phyloP scores from a whole-genome alignment of 2,888 invertebrate species.

The Apamea crenata region DNA sequence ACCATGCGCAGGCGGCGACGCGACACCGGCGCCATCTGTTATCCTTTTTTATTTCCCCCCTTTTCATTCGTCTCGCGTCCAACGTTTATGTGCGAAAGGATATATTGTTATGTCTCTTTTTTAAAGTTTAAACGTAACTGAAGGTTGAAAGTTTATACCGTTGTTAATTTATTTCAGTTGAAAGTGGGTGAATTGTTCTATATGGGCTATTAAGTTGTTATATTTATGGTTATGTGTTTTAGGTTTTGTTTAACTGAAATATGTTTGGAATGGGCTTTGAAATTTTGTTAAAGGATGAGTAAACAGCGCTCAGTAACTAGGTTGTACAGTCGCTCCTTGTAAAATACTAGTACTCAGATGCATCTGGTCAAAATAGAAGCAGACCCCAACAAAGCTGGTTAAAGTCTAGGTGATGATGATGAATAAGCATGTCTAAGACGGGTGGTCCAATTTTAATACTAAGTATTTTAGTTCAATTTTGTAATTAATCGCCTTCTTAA shows the following conservation, averaged over 20 bases:
- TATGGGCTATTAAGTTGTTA: constrained; percentile 49
- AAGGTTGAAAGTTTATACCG: constrained; percentile 63
- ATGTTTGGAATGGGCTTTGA: background rate
- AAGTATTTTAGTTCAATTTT: background rate
- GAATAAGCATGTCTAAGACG: too few species aligned
- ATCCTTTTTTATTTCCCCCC: constrained; percentile 71
- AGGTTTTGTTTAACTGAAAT: constrained; percentile 32
- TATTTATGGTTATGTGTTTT: constrained; percentile 48
- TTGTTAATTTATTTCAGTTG: constrained; percentile 63
- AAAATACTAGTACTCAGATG: too few species aligned
- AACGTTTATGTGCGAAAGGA: constrained; percentile 71
- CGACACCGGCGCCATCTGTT: constrained; percentile 72
- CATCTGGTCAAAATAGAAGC: background rate
- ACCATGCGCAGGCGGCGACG: constrained; percentile 76
- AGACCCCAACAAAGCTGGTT: background rate
- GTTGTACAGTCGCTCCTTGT: too few species aligned
- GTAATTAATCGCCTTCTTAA: background rate
- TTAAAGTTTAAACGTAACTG: constrained; percentile 66
- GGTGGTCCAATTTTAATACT: background rate
- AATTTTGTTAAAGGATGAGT: background rate
- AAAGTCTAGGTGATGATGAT: too few species aligned
- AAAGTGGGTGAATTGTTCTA: constrained; percentile 69
- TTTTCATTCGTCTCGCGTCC: constrained; percentile 66
- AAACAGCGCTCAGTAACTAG: background rate
- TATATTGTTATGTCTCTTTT: constrained; percentile 72